Evolutionary conservation across 2,888 invertebrate genomes (phyloP), one percentile per base, ranked within the genome.

Genomic region (Epirrita christyi): DNA sequence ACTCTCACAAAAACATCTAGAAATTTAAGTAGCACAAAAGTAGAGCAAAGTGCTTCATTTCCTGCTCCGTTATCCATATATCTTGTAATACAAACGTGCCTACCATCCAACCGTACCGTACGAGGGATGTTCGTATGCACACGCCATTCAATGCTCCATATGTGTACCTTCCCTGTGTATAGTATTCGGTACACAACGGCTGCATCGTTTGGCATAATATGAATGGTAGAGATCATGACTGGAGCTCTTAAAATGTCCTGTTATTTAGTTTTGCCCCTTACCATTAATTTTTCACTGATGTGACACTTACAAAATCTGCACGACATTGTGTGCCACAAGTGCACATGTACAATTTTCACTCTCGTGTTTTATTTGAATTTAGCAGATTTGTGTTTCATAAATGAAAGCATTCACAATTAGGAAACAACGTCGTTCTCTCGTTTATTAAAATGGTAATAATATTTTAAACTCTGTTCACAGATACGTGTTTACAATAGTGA

Each of bases 401-500:
- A 21, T 21, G 2, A 21, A 2, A 21, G 21, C 21, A 21, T 21
- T 21, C 4, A 2, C 21, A 21, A 21, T 21, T 3, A 21, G 21
- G 2, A 21, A n/a, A n/a, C n/a, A n/a, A n/a, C n/a, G n/a, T n/a
- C n/a, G n/a, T n/a, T n/a, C n/a, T n/a, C n/a, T n/a, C n/a, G n/a
- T n/a, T n/a, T n/a, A n/a, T n/a, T n/a, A n/a, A n/a, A n/a, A n/a
- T n/a, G n/a, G 6, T 9, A 21, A 5, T 11, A 5, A 13, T 14
- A 5, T 36, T 28, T 21, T 36, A 28, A 36, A 48, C 48, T 67
- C 46, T 70, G 59, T 71, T 70, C 93, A 55, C 94, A 98, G 98
- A 93, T 98, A 98, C 89, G 94, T 98, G 82, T 98, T 98, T 93
- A 98, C 98, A 68, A 98, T 98, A 82, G 96, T 97, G 80, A 98